Evolutionary conservation across 2,888 invertebrate species (phyloP), one percentile per base, ranked within the genome.

Genomic region (Microplitis manilae): DNA sequence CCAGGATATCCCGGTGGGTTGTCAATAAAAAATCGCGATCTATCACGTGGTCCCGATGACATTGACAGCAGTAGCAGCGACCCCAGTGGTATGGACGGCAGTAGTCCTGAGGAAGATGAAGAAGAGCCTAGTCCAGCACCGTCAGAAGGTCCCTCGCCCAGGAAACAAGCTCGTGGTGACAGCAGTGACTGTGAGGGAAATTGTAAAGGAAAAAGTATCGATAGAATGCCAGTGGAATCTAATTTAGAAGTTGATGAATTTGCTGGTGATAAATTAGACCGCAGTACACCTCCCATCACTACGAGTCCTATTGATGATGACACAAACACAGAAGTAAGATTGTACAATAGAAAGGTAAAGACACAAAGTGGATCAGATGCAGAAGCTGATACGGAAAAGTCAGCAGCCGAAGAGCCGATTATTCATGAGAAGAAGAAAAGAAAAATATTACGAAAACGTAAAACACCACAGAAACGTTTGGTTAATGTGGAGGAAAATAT

Each of bases 381-480:
- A 0, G 91, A 91, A 77, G 90, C 90, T 0, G 91, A 91, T 73
- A 90, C 89, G 7, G 91, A 91, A 77, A 89, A 90, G 90, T 81
- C 93, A 87, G 84, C 91, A 84, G 81, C 92, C 90, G 76, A 93
- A 91, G 86, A 94, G 91, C 86, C 90, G 90, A 83, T 91, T 89
- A 41, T 87, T 89, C 80, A 90, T 75, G 87, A 90, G 79, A 93
- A 91, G 87, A 92, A 91, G 90, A 93, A 92, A 84, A 88, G 91
- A 75, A 94, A 94, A 86, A 91, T 94, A 8, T 91, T 94, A 84
- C 91, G 94, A 84, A 94, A 94, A 88, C 91, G 94, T 59, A 93
- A 93, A 83, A 94, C 93, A 87, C 91, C 90, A 2, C 89, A 88
- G 68, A 91, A 91, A 76, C 88, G 88, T 30, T 79, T 77, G 5